These are phyloP conservation scores for Stylophora pistillata DNA, from an alignment of 64 coral and sea anemone genomes.

Conservation along the genomic window DNA sequence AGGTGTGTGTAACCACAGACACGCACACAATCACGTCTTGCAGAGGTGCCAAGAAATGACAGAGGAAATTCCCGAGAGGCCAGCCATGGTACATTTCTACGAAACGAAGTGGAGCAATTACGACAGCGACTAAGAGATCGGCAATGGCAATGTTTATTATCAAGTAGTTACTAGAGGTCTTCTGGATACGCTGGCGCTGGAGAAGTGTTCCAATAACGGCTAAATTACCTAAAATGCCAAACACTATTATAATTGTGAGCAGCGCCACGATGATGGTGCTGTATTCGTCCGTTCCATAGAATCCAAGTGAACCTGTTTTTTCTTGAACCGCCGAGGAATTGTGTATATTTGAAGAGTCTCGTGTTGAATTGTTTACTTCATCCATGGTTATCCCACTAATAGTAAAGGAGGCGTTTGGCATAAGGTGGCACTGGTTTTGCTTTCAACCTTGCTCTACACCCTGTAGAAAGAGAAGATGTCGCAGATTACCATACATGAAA, in stretches of 20 bases:
- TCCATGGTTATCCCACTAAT: too few species aligned
- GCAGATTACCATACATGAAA: too few species aligned
- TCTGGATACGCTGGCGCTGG: conserved; percentile 52
- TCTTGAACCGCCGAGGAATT: neutral
- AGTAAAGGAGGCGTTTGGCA: too few species aligned
- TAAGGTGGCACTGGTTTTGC: too few species aligned
- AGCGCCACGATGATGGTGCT: neutral
- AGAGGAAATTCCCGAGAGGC: conserved; percentile 76
- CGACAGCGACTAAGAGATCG: conserved; percentile 64
- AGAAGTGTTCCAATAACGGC: neutral
- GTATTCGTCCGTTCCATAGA: conserved; percentile 25
- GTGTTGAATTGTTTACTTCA: neutral
- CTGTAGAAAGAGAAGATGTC: too few species aligned
- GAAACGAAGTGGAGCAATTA: conserved; percentile 55
- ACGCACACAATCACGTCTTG: conserved; percentile 80
- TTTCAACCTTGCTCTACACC: too few species aligned
- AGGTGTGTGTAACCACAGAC: conserved; percentile 74
- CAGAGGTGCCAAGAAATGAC: conserved; percentile 48
- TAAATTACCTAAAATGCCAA: conserved; percentile 25
- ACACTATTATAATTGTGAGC: neutral
- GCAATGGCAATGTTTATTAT: conserved; percentile 84
- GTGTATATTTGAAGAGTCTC: neutral
- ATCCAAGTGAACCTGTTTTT: neutral
- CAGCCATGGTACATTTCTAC: conserved; percentile 49
- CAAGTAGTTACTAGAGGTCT: conserved; percentile 69